Evolutionary conservation across 2,797 vertebrate genomes (phyloP), one percentile per base, ranked within the genome.

Genomic region (Choloepus didactylus): DNA sequence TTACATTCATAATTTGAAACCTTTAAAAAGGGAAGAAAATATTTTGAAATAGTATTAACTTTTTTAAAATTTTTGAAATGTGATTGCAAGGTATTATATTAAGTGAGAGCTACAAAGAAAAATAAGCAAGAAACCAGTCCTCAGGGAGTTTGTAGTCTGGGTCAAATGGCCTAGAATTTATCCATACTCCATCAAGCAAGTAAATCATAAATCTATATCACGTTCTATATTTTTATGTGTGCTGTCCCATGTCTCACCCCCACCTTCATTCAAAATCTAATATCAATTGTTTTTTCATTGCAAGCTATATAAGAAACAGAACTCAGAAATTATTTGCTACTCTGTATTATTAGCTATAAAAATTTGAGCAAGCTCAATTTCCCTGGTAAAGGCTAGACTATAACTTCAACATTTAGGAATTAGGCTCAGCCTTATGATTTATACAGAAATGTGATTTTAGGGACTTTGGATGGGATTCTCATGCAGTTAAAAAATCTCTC

Each of bases 1-100:
- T 79, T 87, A 16, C 31, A 72, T 25, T 80, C n/a, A n/a, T 94
- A 80, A 83, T 79, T 64, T 80, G 6, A 87, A 90, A 80, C n/a
- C 83, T 67, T 38, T 69, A 89, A 86, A 73, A 73, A 67, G 35
- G 41, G 44, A 46, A 27, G 54, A 81, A 85, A 86, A 73, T 93
- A 9, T 69, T 93, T 95, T 72, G n/a, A 64, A n/a, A 14, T 18
- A 38, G 6, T 54, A 66, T 44, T 70, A 46, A 21, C 21, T 56
- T 85, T 94, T 84, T 87, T 44, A 16, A 87, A 72, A 15, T 86
- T 93, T 67, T 94, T 69, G 49, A 89, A 89, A 81, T 46, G 0
- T 80, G 51, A n/a, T 60, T 72, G 16, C 54, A 79, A 83, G 8
- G 6, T 83, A 41, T 62, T 88, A 51, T 44, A 54, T 72, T 89